Base-by-base conservation (phyloP, 2,113 vertebrate genomes). In the Polypterus senegalus region DNA sequence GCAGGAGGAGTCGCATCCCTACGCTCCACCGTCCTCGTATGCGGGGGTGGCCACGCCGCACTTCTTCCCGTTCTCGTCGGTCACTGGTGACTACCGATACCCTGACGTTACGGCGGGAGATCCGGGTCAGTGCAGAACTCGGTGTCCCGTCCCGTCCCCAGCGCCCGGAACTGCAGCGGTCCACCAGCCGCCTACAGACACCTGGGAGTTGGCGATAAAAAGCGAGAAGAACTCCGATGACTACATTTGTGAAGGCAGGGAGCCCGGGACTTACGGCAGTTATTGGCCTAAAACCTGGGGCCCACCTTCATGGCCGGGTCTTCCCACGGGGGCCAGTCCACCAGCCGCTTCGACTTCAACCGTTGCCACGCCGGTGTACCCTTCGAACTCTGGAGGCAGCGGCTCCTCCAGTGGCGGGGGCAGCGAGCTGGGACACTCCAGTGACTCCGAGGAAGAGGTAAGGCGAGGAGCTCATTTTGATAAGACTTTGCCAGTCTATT, bases 361-460 rank as follows among this genome's bases (percentile, higher is more conserved):
- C 27, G 27, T 27, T 10, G 71, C 68, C 8, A 61, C 70, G 4
- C 70, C 64, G 59, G 45, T 68, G 3, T 77, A 73, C 57, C 78
- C 63, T 66, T 73, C 63, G 74, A 68, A 61, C 71, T 69, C 71
- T 9, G 69, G 81, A 5, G 85, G 83, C 70, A 85, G 79, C 60
- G 81, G 80, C 5, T 86, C 81, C 1, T 88, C 90, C 61, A 87
- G 83, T 51, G 85, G 82, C 0, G 86, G 81, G 0, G 85, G 82
- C 64, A 90, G 88, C 64, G 87, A 79, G 61, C 75, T 72, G 0
- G 77, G 76, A 5, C 73, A 76, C 46, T 75, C 73, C 53, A 81
- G 76, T 48, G 77, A 91, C 71, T 87, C 86, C 0, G 89, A 89
- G 5, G 83, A 87, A 27, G 89, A 91, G 87, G 90, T 87, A 66